phyloP scores from a whole-genome alignment of 2,797 vertebrate species.

The Tragelaphus eurycerus region DNA sequence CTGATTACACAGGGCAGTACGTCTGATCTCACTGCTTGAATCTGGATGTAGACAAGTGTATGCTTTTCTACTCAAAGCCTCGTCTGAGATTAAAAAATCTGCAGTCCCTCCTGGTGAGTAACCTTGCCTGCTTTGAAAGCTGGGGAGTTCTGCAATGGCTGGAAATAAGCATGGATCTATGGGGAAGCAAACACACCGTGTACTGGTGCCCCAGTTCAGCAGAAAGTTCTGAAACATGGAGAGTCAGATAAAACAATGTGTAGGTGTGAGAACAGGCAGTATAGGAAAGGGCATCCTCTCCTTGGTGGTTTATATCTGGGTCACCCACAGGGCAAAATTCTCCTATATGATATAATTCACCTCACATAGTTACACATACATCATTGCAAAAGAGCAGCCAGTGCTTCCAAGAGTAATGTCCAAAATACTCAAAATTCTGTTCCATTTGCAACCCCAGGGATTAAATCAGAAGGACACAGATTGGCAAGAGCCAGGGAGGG shows the following conservation, averaged over 20 bases:
- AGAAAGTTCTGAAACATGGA: neutral
- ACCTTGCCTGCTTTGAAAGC: constrained; percentile 1
- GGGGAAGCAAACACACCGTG: neutral
- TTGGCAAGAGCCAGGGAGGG: neutral
- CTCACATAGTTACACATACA: neutral
- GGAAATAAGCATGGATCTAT: neutral
- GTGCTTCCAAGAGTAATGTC: neutral
- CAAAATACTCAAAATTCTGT: neutral
- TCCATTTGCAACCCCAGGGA: neutral
- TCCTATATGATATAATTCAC: neutral
- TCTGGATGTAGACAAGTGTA: neutral
- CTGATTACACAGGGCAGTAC: neutral
- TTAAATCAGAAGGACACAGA: neutral
- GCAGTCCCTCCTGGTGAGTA: neutral
- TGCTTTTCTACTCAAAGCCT: neutral
- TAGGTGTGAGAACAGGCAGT: neutral
- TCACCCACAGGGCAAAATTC: neutral
- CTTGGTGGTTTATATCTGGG: neutral
- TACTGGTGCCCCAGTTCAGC: neutral
- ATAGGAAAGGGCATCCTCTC: neutral
- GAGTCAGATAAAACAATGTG: neutral
- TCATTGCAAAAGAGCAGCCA: neutral
- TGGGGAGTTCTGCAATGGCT: neutral
- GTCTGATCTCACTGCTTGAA: neutral
- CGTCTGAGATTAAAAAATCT: neutral